Evolutionary conservation across 2,888 invertebrate genomes (phyloP).

Genomic region (Stratiomys singularior): DNA sequence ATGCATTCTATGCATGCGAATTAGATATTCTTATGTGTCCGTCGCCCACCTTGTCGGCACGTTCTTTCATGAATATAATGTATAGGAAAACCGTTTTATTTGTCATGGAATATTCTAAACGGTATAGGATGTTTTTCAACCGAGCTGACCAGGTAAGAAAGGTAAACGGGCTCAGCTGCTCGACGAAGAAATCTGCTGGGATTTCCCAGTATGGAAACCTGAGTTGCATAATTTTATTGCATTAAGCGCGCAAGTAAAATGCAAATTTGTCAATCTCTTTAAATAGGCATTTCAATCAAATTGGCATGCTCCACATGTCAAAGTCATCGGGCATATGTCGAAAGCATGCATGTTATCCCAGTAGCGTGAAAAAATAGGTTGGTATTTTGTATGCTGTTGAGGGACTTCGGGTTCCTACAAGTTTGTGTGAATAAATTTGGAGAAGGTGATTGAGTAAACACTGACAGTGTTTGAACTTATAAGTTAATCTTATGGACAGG

Average conservation of each 20-base stretch:
- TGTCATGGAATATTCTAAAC: constrained; percentile 1
- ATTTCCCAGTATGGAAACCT: constrained; percentile 10
- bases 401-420: not conserved
- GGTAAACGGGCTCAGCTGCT: not conserved
- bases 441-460: too few species aligned
- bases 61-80: constrained; percentile 6
- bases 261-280: constrained; percentile 1
- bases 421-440: not conserved
- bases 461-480: too few species aligned
- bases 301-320: constrained; percentile 42
- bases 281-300: constrained; percentile 32
- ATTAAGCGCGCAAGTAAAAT: constrained; percentile 23
- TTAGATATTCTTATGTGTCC: constrained; percentile 16
- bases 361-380: not conserved
- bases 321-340: not conserved
- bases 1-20: constrained; percentile 21
- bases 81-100: constrained; percentile 14
- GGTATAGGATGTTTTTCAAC: not conserved
- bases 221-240: constrained; percentile 17
- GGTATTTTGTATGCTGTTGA: not conserved
- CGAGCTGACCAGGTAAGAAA: not conserved
- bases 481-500: too few species aligned
- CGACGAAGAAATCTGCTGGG: not conserved
- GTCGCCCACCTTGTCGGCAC: constrained; percentile 25
- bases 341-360: too few species aligned